Evolutionary conservation across 2,888 invertebrate species (phyloP).

Genomic region (Amphiduros pacificus): DNA sequence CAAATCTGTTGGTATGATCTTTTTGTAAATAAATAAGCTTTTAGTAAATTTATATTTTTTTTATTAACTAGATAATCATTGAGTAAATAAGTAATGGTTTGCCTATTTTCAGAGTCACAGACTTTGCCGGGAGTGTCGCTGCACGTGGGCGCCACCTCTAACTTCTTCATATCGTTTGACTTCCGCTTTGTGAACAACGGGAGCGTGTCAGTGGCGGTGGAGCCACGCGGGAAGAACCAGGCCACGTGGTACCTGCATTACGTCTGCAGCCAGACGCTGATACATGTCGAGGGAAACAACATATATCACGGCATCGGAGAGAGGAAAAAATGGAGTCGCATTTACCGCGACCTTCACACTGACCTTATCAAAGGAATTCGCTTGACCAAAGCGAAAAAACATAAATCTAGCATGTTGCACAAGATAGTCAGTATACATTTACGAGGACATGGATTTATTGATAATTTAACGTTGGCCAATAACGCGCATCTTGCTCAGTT

Average conservation of each 20-base stretch:
- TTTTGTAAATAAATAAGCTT: too few relatives aligned
- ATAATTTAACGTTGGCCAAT: conserved; percentile 60
- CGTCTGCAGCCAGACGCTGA: conserved; percentile 73
- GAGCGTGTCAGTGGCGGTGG: conserved; percentile 77
- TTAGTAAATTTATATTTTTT: too few relatives aligned
- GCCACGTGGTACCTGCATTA: conserved; percentile 78
- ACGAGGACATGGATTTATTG: conserved; percentile 52
- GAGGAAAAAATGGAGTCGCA: conserved; percentile 68
- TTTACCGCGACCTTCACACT: conserved; percentile 84
- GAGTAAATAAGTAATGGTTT: too few relatives aligned
- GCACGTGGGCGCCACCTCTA: conserved; percentile 59
- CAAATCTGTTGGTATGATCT: too few relatives aligned
- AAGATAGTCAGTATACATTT: conserved; percentile 42
- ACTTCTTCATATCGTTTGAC: conserved; percentile 68
- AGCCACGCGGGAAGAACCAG: conserved; percentile 66
- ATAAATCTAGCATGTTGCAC: conserved; percentile 29
- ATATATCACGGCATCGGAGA: conserved; percentile 81
- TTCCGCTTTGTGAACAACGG: conserved; percentile 77
- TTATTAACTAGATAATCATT: too few relatives aligned
- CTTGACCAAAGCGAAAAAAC: conserved; percentile 37
- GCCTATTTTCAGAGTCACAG: conserved; percentile 36
- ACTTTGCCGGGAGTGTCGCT: conserved; percentile 60
- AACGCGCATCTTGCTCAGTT: conserved; percentile 90
- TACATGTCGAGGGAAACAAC: conserved; percentile 73
- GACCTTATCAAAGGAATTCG: conserved; percentile 87